Evolutionary conservation across 2,888 invertebrate genomes (phyloP), one percentile per base, ranked within the genome.

Genomic region (Pasiphila rectangulata): DNA sequence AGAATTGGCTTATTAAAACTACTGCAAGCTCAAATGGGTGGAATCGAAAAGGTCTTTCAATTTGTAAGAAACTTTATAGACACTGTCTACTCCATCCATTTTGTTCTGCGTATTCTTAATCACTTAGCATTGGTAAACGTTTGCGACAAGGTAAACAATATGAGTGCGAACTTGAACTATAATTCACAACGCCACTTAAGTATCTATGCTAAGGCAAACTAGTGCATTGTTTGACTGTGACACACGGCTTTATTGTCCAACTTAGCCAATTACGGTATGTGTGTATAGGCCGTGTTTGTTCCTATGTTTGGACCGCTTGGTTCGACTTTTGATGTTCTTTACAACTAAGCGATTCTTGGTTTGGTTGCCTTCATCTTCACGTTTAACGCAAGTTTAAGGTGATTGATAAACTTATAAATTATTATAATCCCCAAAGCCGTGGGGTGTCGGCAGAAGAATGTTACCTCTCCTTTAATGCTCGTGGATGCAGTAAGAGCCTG

Each of bases 121-220:
- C 88, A 88, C 86, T 88, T 88, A 85, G 80, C 83, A 86, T 79
- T 81, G 83, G 83, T 80, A 80, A 80, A 76, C 79, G 82, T 67
- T 75, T 76, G 72, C 79, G 86, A 86, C 87, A 86, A 85, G 86
- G 88, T 86, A 88, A 88, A 88, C 88, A 88, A 84, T 88, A 86
- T 84, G 86, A 88, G 81, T 78, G 72, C 75, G 71, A 84, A 89
- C 78, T 89, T 84, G 77, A 70, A 75, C 87, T 76, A 86, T 87
- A 87, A 88, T 73, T 87, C 84, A 87, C 70, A 68, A 67, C 70
- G 62, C 70, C 69, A 73, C 69, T 63, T 68, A 58, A 60, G 64
- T 65, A 60, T 51, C 57, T 56, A 56, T 57, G 54, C 56, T 48
- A 42, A 53, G 46, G 74, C 75, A 74, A 79, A 75, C 71, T 63